phyloP scores from a whole-genome alignment of 2,113 vertebrate genomes.

The Hemibagrus wyckioides region DNA sequence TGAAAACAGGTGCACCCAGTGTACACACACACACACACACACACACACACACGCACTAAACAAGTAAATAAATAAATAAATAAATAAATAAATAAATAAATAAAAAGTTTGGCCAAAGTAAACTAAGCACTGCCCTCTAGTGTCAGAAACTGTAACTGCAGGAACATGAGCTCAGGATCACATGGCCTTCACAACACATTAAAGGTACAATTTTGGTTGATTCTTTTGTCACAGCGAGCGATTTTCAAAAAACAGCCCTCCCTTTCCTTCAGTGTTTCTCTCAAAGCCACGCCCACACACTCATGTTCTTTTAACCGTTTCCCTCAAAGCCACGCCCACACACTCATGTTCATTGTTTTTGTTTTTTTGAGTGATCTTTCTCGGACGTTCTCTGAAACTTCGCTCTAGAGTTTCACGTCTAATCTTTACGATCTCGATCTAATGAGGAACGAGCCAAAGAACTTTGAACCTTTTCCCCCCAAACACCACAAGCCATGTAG shows the following conservation, averaged over 20 bases:
- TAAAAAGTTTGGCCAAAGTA: background rate
- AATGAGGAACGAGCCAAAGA: background rate
- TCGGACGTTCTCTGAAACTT: background rate
- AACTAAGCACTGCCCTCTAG: conserved; percentile 61
- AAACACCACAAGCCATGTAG: background rate
- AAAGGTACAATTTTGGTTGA: background rate
- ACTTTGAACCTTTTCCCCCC: background rate
- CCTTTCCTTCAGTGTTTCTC: background rate
- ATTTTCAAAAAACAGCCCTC: background rate
- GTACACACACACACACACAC: background rate
- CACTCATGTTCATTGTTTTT: background rate
- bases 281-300: too few relatives aligned
- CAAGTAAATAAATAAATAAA: background rate
- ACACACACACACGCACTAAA: background rate
- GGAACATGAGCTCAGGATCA: background rate
- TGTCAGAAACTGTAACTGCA: conserved; percentile 43
- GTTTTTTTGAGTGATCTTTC: background rate
- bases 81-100: background rate
- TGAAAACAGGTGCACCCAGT: background rate
- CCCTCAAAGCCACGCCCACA: background rate
- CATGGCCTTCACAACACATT: background rate
- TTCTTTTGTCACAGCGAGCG: background rate
- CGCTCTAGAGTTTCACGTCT: background rate
- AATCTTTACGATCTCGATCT: background rate
- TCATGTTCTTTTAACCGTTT: background rate